phyloP scores from a whole-genome alignment of 2,797 vertebrate genomes.

The Epinephelus coioides region DNA sequence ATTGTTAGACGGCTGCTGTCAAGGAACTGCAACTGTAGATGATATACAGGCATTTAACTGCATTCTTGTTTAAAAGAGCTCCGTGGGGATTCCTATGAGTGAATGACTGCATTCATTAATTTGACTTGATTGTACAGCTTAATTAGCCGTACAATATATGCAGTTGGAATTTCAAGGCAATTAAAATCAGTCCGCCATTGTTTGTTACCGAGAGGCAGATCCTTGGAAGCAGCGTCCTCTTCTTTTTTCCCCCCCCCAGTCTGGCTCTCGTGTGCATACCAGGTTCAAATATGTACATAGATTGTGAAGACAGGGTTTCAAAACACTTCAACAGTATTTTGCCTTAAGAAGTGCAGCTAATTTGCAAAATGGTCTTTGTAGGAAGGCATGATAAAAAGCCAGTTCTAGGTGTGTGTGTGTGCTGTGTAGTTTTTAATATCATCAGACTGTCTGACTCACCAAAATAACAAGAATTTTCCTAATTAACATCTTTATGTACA shows the following conservation, averaged over 20 bases:
- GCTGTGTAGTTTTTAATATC: conserved; percentile 17
- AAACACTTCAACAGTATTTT: conserved; percentile 28
- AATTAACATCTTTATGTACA: conserved; percentile 9
- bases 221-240: conserved; percentile 6
- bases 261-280: background rate
- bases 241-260: background rate
- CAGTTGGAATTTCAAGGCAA: conserved; percentile 65
- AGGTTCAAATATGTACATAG: conserved; percentile 25
- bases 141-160: conserved; percentile 58
- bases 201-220: conserved; percentile 26
- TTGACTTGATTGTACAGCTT: conserved; percentile 53
- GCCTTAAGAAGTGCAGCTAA: conserved; percentile 20
- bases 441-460: background rate
- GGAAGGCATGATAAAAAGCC: background rate
- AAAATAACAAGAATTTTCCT: conserved; percentile 6
- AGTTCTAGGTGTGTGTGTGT: background rate
- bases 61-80: conserved; percentile 43
- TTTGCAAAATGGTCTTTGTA: conserved; percentile 20
- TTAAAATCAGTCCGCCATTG: conserved; percentile 58
- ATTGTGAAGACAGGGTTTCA: conserved; percentile 11
- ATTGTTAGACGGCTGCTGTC: conserved; percentile 1
- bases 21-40: conserved; percentile 12
- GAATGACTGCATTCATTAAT: conserved; percentile 59
- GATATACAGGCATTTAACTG: conserved; percentile 19
- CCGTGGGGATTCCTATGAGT: conserved; percentile 51